Evolutionary conservation across 1,140 invertebrate species (phyloP), one percentile per base, ranked within the genome.

Genomic region (Atta colombica): DNA sequence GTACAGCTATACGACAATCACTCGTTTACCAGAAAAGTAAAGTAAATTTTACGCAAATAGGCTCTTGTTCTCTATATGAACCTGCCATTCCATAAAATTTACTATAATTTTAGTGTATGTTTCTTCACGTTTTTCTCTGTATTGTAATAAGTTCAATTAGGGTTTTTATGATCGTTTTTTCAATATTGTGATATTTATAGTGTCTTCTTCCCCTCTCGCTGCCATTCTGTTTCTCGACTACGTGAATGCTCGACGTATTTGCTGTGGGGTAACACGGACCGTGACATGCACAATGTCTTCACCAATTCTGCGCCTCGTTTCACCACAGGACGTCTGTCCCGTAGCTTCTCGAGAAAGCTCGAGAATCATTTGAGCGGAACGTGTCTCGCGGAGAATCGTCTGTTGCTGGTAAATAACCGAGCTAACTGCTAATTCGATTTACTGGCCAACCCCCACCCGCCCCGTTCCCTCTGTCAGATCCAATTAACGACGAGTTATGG

Each of bases 401-500:
- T 69, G 87, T 84, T 80, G 77, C 89, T 63, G 89, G 89, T 91
- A 90, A 91, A 91, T 87, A 91, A 88, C 89, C 89, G 77, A 77
- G 89, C 69, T 84, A 90, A 91, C 87, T 84, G 82, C 87, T 91
- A 90, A 91, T 88, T 91, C 89, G 69, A 91, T 91, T 91, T 91
- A 60, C 84, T 25, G n/a, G 28, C 77, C 86, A 63, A 53, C 80
- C 68, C 75, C 63, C 14, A 28, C 7, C 10, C 16, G 18, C 49
- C 60, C 60, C 25, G n/a, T 39, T 39, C 31, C 31, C 89, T 51
- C 80, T 65, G 87, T 86, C 84, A 78, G 88, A 91, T 91, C 89
- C 90, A 91, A 91, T 91, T 91, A 91, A 77, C 77, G 55, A 18
- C 39, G 21, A 53, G 66, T 86, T 88, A 75, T 87, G 71, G 31